Percentiles rank a stretch among this genome's conserved stretches.
Conservation (phyloP, 2,888 invertebrate species). For the Synergus japonicus region DNA sequence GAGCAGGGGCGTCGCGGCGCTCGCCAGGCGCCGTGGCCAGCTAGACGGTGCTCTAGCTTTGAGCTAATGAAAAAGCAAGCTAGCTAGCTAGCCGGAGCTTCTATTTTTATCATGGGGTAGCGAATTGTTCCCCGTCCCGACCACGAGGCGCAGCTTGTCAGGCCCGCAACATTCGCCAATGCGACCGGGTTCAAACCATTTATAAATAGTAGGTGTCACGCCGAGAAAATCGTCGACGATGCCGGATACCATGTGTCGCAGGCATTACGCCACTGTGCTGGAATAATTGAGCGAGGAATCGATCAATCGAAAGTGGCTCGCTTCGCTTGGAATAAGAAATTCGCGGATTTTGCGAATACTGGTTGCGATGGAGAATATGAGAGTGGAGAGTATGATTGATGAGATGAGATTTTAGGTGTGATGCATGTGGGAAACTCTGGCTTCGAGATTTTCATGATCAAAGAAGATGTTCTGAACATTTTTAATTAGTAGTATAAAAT, state of each 20-base stretch:
- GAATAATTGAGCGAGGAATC: conserved; percentile 45
- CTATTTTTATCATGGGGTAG: conserved; percentile 77
- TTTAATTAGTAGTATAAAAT: too few relatives aligned
- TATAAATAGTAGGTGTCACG: conserved; percentile 73
- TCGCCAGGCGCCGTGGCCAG: conserved; percentile 48
- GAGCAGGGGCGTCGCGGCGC: conserved; percentile 41
- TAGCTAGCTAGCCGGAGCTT: conserved; percentile 72
- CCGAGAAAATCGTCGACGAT: conserved; percentile 64
- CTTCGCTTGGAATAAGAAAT: background rate
- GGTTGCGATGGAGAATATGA: background rate
- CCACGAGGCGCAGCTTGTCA: conserved; percentile 64
- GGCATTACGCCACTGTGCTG: conserved; percentile 27
- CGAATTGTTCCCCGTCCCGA: conserved; percentile 72
- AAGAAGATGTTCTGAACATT: too few relatives aligned
- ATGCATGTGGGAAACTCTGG: background rate
- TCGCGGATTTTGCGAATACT: background rate
- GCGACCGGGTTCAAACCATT: conserved; percentile 72
- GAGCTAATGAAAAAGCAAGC: conserved; percentile 58
- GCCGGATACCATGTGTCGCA: conserved; percentile 45
- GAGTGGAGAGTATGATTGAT: background rate
- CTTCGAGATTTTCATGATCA: background rate
- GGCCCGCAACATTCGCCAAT: conserved; percentile 68
- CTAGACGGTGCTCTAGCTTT: conserved; percentile 54
- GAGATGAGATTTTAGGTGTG: background rate
- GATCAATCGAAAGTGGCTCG: background rate